Evolutionary conservation across 2,888 invertebrate genomes (phyloP).

Genomic region (Drosophila subsilvestris): DNA sequence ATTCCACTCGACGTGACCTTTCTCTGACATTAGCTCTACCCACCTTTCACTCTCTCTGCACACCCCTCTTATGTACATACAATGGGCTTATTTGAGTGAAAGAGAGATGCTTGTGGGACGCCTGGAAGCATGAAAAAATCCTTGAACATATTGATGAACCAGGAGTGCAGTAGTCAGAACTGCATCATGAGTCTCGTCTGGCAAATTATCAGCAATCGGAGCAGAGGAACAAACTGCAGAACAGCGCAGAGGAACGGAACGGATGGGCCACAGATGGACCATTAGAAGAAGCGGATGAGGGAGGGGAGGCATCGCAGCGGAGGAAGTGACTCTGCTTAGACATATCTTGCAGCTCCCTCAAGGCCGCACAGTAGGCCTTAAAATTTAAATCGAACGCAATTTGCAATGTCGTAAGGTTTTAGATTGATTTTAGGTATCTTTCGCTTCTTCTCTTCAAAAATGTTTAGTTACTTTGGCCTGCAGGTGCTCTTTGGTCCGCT

Average conservation of each 20-base stretch:
- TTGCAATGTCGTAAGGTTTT: background rate
- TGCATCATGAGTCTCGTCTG: slow-evolving; percentile 44
- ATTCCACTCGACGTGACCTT: slow-evolving; percentile 2
- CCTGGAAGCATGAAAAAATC: slow-evolving; percentile 76
- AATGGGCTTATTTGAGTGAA: slow-evolving; percentile 11
- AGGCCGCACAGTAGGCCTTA: slow-evolving; percentile 31
- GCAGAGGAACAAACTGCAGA: background rate
- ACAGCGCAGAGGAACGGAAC: background rate
- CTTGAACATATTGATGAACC: slow-evolving; percentile 81
- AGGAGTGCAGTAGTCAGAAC: slow-evolving; percentile 76
- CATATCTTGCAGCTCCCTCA: slow-evolving; percentile 34
- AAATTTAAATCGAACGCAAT: background rate
- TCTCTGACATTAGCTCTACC: background rate
- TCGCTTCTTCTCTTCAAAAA: background rate
- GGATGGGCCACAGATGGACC: slow-evolving; percentile 10
- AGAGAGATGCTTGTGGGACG: slow-evolving; percentile 13
- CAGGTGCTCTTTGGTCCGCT: slow-evolving; percentile 17
- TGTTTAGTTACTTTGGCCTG: slow-evolving; percentile 7
- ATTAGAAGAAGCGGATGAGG: slow-evolving; percentile 31
- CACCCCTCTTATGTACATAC: background rate
- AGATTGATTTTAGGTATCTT: background rate
- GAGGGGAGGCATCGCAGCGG: slow-evolving; percentile 3
- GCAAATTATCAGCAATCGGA: slow-evolving; percentile 31
- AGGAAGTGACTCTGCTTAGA: slow-evolving; percentile 36
- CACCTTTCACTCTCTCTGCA: background rate